Evolutionary conservation across 1,140 invertebrate genomes (phyloP), one percentile per base, ranked within the genome.

Genomic region (Lerema accius): DNA sequence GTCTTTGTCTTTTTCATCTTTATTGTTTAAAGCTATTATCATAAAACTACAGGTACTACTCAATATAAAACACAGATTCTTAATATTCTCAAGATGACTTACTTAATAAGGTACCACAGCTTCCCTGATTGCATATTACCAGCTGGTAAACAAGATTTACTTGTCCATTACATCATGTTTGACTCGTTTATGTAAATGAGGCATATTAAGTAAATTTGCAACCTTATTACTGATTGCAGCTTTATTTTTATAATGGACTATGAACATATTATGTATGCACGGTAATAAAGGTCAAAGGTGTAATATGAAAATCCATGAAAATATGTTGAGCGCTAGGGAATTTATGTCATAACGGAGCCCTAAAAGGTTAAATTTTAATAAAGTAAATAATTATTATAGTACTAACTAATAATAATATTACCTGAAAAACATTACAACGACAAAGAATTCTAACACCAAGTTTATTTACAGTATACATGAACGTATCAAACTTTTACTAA

Each of bases 131-230:
- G 4, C 39, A 56, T 43, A 14, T 56, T 56, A 43, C 19, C 11
- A 43, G 14, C 37, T 56, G 23, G 53, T 56, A 17, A 45, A 55
- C 51, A 43, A 55, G 39, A 43, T 26, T 58, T 46, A 46, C 42
- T 35, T 46, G 23, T 58, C 19, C 28, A 35, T 58, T 58, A 58
- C 55, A 58, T 58, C 55, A 58, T 46, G 55, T 17, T 56, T 51
- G 16, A 51, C 49, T 10, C 51, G 42, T 28, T 58, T 58, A 58
- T 58, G 55, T 46, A 58, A 56, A 56, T 43, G 40, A 56, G 23
- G 23, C n/a, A 16, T 28, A 46, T 58, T 45, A 16, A 35, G 42
- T 19, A 58, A 46, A 46, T 58, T 35, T n/a, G n/a, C 42, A 13
- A 58, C 46, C 40, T 46, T 58, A 17, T 45, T 45, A 56, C 28